These are phyloP conservation scores for Chlamydotis undulata DNA, from an alignment of 2,113 vertebrate genomes.

Conservation along the genomic window DNA sequence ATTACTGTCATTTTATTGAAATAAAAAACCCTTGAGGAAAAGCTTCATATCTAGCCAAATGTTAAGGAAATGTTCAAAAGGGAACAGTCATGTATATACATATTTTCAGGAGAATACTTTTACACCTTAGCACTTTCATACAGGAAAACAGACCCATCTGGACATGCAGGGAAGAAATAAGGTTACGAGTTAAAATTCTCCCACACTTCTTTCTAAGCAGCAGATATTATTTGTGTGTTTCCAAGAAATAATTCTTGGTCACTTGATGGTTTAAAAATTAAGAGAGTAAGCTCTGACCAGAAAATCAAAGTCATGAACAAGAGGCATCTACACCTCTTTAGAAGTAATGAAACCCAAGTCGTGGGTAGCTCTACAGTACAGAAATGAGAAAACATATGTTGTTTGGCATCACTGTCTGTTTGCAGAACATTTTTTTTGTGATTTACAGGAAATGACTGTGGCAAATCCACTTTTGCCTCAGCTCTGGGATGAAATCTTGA, in stretches of 20 bases:
- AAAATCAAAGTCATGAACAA: neutral
- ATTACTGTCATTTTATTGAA: neutral
- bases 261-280: neutral
- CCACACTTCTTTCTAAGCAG: neutral
- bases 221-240: neutral
- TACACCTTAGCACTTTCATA: neutral
- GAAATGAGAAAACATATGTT: neutral
- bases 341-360: neutral
- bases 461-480: neutral
- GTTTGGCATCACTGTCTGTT: neutral
- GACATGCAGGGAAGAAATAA: conserved; percentile 31
- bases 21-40: neutral
- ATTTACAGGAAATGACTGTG: neutral
- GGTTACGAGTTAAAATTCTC: neutral
- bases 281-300: neutral
- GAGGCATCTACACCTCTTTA: neutral
- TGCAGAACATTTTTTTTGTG: neutral
- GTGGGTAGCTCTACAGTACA: neutral
- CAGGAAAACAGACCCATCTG: neutral
- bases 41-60: neutral
- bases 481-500: neutral
- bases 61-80: neutral
- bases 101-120: neutral
- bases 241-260: neutral
- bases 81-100: neutral